These are phyloP conservation scores for Argya squamiceps DNA, from an alignment of 2,797 vertebrate genomes.

Conservation along the genomic window DNA sequence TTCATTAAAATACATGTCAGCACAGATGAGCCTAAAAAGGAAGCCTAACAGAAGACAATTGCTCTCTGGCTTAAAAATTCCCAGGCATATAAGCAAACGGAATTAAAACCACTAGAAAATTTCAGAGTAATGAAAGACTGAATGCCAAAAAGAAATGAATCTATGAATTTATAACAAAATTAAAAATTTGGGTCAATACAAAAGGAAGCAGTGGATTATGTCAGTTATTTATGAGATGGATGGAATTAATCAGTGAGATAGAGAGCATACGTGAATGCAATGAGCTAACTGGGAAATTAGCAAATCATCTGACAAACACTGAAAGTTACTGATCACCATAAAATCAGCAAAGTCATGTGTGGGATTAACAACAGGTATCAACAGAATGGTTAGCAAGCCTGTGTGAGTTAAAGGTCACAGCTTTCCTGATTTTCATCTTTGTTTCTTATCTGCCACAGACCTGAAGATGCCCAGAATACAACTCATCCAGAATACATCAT, in stretches of 20 bases:
- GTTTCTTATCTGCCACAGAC: background rate
- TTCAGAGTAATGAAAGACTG: background rate
- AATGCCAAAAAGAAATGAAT: background rate
- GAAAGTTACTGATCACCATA: background rate
- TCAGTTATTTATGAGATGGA: slow-evolving; percentile 1
- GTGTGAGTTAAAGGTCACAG: background rate
- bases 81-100: background rate
- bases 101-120: slow-evolving; percentile 13
- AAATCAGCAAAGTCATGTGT: background rate
- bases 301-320: background rate
- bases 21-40: background rate
- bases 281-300: background rate
- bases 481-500: background rate
- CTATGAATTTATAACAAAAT: background rate
- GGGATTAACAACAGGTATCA: background rate
- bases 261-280: background rate
- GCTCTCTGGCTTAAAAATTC: background rate
- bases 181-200: background rate
- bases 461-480: background rate
- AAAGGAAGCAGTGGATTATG: slow-evolving; percentile 1
- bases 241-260: background rate
- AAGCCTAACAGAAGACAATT: background rate
- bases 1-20: background rate
- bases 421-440: background rate
- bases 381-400: background rate